Percentiles rank a stretch among this genome's conserved stretches.
Conservation (phyloP, 2,797 vertebrate genomes). For the Acanthurus tractus region DNA sequence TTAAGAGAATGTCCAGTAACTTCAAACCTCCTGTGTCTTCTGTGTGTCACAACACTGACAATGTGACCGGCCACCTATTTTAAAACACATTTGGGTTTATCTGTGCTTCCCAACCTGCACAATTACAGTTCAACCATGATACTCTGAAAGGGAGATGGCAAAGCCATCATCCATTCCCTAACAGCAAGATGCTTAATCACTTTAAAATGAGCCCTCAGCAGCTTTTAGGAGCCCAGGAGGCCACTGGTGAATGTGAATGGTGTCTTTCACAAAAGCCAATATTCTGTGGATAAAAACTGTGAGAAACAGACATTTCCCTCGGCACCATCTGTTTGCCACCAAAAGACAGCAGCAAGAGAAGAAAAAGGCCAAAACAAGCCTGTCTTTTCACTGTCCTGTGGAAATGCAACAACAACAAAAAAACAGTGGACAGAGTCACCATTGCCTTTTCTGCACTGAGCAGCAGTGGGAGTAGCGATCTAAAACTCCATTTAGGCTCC, state of each 20-base stretch:
- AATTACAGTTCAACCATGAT: neutral
- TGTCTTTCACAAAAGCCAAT: conserved; percentile 66
- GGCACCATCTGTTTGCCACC: conserved; percentile 85
- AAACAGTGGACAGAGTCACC: conserved; percentile 75
- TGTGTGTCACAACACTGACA: neutral
- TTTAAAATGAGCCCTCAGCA: conserved; percentile 55
- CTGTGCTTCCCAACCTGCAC: neutral
- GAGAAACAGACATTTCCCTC: conserved; percentile 80
- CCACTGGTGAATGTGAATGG: conserved; percentile 43
- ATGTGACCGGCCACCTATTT: neutral
- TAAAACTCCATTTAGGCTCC: conserved; percentile 87
- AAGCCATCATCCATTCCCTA: conserved; percentile 3
- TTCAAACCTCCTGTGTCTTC: neutral
- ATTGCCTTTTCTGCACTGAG: conserved; percentile 69
- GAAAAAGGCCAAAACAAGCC: conserved; percentile 79
- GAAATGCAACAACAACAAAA: conserved; percentile 75
- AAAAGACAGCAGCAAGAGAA: conserved; percentile 67
- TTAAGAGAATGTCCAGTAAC: neutral
- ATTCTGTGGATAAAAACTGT: conserved; percentile 69
- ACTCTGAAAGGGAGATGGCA: neutral
- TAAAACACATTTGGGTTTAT: conserved; percentile 4
- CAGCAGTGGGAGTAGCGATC: conserved; percentile 75
- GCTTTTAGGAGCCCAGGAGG: conserved; percentile 55
- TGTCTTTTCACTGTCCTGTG: conserved; percentile 71
- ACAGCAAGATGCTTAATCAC: conserved; percentile 50